phyloP scores from a whole-genome alignment of 2,888 invertebrate genomes.

The Hylaea fasciaria region DNA sequence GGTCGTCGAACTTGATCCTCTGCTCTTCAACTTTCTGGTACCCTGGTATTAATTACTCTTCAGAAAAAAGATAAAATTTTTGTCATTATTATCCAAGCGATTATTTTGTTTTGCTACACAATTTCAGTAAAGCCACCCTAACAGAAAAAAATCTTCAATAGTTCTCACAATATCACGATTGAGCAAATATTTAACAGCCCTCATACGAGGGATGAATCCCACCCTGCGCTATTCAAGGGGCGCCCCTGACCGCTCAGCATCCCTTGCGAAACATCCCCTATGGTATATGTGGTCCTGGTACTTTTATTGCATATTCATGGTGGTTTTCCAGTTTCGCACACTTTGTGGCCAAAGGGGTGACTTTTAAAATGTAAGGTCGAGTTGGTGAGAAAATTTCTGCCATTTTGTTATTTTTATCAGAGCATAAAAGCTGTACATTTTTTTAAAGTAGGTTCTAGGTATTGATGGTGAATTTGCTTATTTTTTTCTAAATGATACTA shows the following conservation, averaged over 20 bases:
- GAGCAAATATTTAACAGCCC: slow-evolving; percentile 48
- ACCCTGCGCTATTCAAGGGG: slow-evolving; percentile 55
- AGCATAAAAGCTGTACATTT: too few species aligned
- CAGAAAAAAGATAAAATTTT: too few species aligned
- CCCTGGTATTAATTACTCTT: too few species aligned
- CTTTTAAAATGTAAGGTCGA: slow-evolving; percentile 16
- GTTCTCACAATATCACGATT: slow-evolving; percentile 35
- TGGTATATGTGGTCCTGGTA: slow-evolving; percentile 71
- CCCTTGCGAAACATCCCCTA: slow-evolving; percentile 73
- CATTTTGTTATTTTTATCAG: too few species aligned
- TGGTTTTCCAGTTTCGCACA: slow-evolving; percentile 69
- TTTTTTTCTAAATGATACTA: too few species aligned
- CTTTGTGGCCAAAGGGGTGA: slow-evolving; percentile 39
- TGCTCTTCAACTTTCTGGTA: too few species aligned
- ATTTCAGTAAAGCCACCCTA: neutral
- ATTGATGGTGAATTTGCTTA: too few species aligned
- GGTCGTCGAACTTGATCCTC: too few species aligned
- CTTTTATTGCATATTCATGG: slow-evolving; percentile 82
- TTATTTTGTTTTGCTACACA: neutral
- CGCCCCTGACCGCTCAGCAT: slow-evolving; percentile 77
- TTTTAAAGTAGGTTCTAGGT: too few species aligned
- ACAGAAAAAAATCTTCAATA: slow-evolving; percentile 8
- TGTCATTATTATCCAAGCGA: neutral
- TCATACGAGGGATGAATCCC: slow-evolving; percentile 52
- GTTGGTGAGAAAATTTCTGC: too few species aligned